phyloP scores from a whole-genome alignment of 2,113 vertebrate genomes.

The Podarcis muralis region DNA sequence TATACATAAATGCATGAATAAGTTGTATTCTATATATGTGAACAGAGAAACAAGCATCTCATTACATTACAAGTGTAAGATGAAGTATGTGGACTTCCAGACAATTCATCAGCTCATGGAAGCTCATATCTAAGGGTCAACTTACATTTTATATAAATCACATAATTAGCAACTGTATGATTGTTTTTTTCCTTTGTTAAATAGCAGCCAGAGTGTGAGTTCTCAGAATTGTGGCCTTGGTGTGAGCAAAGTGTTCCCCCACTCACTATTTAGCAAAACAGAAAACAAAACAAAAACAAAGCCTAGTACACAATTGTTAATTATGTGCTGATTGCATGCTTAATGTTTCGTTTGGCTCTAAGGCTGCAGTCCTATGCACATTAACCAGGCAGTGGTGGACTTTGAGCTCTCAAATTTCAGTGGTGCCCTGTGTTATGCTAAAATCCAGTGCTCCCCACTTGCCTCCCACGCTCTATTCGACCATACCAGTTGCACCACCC shows the following conservation, averaged over 20 bases:
- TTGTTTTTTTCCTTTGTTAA: neutral
- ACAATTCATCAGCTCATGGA: neutral
- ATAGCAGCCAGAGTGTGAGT: neutral
- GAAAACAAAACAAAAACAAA: neutral
- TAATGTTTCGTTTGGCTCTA: neutral
- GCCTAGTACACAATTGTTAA: too few species aligned
- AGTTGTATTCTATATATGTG: neutral
- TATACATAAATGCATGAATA: conserved; percentile 45
- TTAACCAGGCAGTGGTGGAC: neutral
- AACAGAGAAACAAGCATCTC: neutral
- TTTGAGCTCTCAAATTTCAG: too few species aligned
- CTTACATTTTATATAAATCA: neutral
- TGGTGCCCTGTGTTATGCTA: too few species aligned
- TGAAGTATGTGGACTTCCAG: neutral
- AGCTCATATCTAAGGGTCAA: neutral
- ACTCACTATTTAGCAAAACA: neutral
- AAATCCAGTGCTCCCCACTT: too few species aligned
- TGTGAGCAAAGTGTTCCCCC: neutral
- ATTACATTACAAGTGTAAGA: neutral
- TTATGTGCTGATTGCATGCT: neutral
- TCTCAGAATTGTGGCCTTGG: neutral
- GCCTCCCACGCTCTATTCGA: too few species aligned
- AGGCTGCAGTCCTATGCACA: neutral
- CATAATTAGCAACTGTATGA: neutral
- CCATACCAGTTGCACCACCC: too few species aligned